A percentile compares a stretch with the other conserved stretches of the same genome.
Conservation (phyloP, 2,888 invertebrate species). For the Nephrotoma flavescens region DNA sequence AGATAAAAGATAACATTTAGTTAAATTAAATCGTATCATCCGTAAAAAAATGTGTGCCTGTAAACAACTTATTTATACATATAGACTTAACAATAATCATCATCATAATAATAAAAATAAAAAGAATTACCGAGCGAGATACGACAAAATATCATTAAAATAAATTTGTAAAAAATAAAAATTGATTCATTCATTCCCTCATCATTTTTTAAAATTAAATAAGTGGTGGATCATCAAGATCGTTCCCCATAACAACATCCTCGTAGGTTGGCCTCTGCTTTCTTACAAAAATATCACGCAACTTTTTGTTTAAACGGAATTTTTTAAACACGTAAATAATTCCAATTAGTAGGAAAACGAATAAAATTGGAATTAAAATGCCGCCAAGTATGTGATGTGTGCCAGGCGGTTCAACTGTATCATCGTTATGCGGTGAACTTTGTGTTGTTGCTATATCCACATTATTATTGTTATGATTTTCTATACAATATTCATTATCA, state of each 20-base stretch:
- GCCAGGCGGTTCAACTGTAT: conserved; percentile 9
- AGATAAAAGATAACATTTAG: not conserved
- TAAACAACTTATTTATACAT: not conserved
- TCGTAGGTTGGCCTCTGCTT: conserved; percentile 18
- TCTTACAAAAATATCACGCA: conserved; percentile 15
- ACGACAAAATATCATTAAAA: not conserved
- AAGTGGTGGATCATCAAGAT: conserved; percentile 18
- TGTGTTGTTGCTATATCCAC: not conserved
- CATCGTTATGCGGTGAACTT: not conserved
- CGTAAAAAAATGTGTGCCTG: not conserved
- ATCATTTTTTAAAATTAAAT: conserved; percentile 13
- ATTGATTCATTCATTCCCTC: not conserved
- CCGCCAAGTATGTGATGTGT: conserved; percentile 17
- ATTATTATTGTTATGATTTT: not conserved
- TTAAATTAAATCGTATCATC: not conserved
- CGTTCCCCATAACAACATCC: conserved; percentile 19
- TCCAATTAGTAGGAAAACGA: conserved; percentile 16
- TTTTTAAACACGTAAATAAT: conserved; percentile 15
- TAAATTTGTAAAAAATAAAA: not conserved
- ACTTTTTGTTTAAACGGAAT: conserved; percentile 15
- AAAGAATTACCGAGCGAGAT: not conserved
- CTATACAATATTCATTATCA: conserved; percentile 10
- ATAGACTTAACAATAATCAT: not conserved
- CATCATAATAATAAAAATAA: not conserved
- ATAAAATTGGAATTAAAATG: conserved; percentile 17